Evolutionary conservation across 2,113 vertebrate genomes (phyloP), one percentile per base, ranked within the genome.

Genomic region (Crotalus horridus): DNA sequence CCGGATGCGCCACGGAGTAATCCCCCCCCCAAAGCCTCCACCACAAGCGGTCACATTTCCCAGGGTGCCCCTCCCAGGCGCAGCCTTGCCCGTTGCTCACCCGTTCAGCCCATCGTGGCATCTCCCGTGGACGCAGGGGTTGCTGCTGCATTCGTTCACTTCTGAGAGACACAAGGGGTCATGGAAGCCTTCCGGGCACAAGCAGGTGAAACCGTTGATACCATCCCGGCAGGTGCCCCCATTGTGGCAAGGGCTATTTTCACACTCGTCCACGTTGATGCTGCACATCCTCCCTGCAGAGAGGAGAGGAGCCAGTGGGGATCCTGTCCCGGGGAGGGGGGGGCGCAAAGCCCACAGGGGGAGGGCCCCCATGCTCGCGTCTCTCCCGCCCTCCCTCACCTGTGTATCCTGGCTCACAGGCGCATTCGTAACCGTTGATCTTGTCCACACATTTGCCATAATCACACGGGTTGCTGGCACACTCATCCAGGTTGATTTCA

Each of bases 401-500:
- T 26, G 98, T 98, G 97, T 99, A 99, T 12, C 99, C 99, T 0
- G 98, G 98, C 95, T 99, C 98, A 0, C 99, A 99, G 53, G 98
- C 96, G 26, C 99, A 99, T 93, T 99, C 99, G 0, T 99, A 99
- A 95, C 98, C 97, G 0, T 99, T 98, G 86, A 99, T 99, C 97
- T 98, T 99, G 97, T 99, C 99, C 0, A 99, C 98, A 92, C 99
- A 99, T 2, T 98, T 98, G 95, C 99, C 99, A 0, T 98, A 98
- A 96, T 99, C 98, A 0, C 99, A 99, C 20, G 98, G 98, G 87
- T 93, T 99, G 96, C 98, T 99, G 94, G 98, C 98, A 0, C 99
- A 99, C 96, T 99, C 99, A 0, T 99, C 99, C 88, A 99, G 95
- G 96, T 99, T 99, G 95, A 98, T 97, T 96, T 99, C 99, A 0